Base-by-base conservation (phyloP, 2,113 vertebrate species). In the Gymnocephalus cernua region DNA sequence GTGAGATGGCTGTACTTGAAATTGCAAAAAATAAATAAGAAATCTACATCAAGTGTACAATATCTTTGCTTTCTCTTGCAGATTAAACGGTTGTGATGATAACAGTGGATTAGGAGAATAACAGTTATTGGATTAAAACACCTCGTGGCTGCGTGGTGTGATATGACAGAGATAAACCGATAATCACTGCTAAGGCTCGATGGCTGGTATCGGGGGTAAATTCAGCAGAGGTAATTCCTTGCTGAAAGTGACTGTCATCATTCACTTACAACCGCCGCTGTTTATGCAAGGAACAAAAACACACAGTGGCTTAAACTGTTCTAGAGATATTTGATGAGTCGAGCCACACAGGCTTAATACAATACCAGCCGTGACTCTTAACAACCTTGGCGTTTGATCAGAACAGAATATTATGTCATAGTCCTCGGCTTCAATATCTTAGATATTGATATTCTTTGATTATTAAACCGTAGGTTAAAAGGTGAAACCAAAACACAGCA, bases 201-300 rank as follows among this genome's bases (percentile, higher is more conserved):
- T 15, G 69, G 65, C 54, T 67, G 59, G 25, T 32, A 23, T 68
- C 65, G 68, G 53, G 72, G 72, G 27, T 18, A 16, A 18, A 75
- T 79, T 87, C 45, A 72, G 41, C 65, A 1, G 76, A 77, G 74
- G n/a, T 87, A 83, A 90, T 74, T 80, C 86, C 56, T 44, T 0
- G 73, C 65, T 88, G 86, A 91, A 86, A 86, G 79, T 86, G 73
- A 86, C 77, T 89, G 86, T 87, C 86, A 86, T 82, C 84, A 11
- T 82, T 86, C 82, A 71, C 77, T 83, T 76, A 70, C 45, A 54
- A 62, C 56, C 48, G 8, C 66, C 18, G 21, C 25, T 74, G 76
- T 87, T 87, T 78, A 73, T 6, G 69, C 51, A 78, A 72, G 45
- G 32, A 88, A 35, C 61, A 54, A 62, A 85, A 85, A 90, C 75